These are phyloP conservation scores for Pseudomyrmex flavicornis DNA, from an alignment of 1,140 invertebrate species.

Conservation along the genomic window DNA sequence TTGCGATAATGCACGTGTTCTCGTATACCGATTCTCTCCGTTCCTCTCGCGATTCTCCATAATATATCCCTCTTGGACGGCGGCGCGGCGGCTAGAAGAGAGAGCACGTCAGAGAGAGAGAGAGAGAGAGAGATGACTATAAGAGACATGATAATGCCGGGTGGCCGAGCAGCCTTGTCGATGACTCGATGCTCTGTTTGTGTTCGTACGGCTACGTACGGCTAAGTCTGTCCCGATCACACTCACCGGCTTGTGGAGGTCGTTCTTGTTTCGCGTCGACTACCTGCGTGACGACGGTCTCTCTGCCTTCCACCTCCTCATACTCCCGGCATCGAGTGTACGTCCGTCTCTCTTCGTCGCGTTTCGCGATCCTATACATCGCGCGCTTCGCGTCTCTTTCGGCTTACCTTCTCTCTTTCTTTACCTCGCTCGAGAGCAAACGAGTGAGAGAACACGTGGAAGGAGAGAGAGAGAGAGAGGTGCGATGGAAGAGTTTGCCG, in stretches of 20 bases:
- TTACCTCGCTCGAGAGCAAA: not conserved
- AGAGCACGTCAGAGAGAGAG: slow-evolving; percentile 35
- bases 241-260: not conserved
- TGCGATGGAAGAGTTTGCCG: slow-evolving; percentile 3
- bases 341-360: not conserved
- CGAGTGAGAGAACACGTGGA: slow-evolving; percentile 1
- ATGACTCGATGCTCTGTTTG: slow-evolving; percentile 80
- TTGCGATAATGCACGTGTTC: slow-evolving; percentile 55
- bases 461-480: slow-evolving; percentile 15
- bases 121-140: slow-evolving; percentile 32
- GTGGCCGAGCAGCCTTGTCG: slow-evolving; percentile 74
- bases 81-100: slow-evolving; percentile 18
- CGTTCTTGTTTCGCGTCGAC: slow-evolving; percentile 70
- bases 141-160: slow-evolving; percentile 77
- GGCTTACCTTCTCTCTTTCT: slow-evolving; percentile 19
- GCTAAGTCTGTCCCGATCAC: not conserved
- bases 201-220: slow-evolving; percentile 69
- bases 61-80: slow-evolving; percentile 47
- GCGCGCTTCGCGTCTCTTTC: slow-evolving; percentile 23
- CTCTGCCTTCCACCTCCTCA: slow-evolving; percentile 60
- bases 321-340: not conserved
- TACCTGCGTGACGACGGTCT: slow-evolving; percentile 75
- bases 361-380: not conserved
- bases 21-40: slow-evolving; percentile 46
- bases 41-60: slow-evolving; percentile 32